Base-by-base conservation (phyloP, 2,113 vertebrate genomes). In the Garra rufa region DNA sequence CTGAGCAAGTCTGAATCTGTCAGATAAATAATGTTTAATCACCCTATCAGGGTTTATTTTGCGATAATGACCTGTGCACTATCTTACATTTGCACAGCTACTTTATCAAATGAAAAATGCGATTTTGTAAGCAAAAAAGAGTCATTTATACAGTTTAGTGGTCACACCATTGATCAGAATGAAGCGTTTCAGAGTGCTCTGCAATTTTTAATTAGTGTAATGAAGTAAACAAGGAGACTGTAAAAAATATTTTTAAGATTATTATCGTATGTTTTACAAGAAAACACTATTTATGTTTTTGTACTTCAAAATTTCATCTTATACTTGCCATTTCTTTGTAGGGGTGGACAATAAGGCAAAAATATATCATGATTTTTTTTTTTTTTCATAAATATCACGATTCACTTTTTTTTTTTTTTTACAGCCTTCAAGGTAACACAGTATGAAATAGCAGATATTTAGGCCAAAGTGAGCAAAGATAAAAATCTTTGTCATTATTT, bases 21-120 rank as follows among this genome's bases (percentile, higher is more conserved):
- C 3, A 71, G 69, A 70, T 70, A 70, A 70, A 21, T 55, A 70
- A 61, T 61, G 59, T 63, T 63, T 63, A 63, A 63, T 63, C 59
- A 63, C 24, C 59, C 24, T 14, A n/a, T 63, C 9, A 21, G 13
- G 24, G 59, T 63, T 63, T 26, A 63, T 63, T 63, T 63, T 26
- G 57, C 6, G 57, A 24, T 61, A 61, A 61, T 61, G 59, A 63
- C 59, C 59, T 6, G 59, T 63, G 24, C 59, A 11, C 26, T 61
- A 61, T 61, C 59, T 61, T 61, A 1, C 24, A 24, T 28, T 26
- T 14, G 14, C 59, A 28, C 5, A 5, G 59, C n/a, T 63, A 28
- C 59, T 63, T 63, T 28, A 63, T 5, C n/a, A 28, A 63, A 63
- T 61, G 13, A 14, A 63, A 57, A 57, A 57, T n/a, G 6, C 7